A percentile compares a stretch with the other conserved stretches of the same genome.
phyloP scores from a whole-genome alignment of 2,888 invertebrate species.

The Allolobophora icterica region DNA sequence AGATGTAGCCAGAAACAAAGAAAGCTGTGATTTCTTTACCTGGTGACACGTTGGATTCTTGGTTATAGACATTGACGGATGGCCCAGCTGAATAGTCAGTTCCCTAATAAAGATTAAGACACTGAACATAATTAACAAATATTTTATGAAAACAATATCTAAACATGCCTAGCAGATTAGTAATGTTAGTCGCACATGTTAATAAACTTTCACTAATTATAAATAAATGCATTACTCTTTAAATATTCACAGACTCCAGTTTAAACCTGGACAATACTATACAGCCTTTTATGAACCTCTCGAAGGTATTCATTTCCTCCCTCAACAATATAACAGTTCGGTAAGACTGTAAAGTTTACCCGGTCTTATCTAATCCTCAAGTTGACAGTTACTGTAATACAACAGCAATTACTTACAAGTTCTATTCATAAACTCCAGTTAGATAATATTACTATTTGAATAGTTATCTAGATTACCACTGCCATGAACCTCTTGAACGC shows the following conservation, averaged over 20 bases:
- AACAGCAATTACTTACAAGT: neutral
- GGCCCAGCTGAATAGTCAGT: conserved; percentile 12
- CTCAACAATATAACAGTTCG: no score
- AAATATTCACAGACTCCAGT: neutral
- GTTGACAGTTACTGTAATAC: neutral
- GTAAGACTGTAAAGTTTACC: neutral
- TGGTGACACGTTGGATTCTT: conserved; percentile 5
- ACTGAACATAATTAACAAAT: neutral
- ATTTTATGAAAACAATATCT: neutral
- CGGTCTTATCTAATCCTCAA: neutral
- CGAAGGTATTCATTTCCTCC: no score
- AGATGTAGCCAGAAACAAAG: no score
- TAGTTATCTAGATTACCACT: neutral
- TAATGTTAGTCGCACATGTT: neutral
- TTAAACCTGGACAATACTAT: neutral
- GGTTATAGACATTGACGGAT: neutral
- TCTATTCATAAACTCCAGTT: neutral
- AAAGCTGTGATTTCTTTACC: neutral
- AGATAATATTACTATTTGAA: neutral
- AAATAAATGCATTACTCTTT: neutral
- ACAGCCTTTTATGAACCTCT: no score
- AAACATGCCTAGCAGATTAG: neutral
- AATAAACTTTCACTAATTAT: neutral
- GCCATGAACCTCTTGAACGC: neutral
- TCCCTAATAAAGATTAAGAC: neutral